Base-by-base conservation (phyloP, 2,888 invertebrate species). In the Cephonodes hylas region DNA sequence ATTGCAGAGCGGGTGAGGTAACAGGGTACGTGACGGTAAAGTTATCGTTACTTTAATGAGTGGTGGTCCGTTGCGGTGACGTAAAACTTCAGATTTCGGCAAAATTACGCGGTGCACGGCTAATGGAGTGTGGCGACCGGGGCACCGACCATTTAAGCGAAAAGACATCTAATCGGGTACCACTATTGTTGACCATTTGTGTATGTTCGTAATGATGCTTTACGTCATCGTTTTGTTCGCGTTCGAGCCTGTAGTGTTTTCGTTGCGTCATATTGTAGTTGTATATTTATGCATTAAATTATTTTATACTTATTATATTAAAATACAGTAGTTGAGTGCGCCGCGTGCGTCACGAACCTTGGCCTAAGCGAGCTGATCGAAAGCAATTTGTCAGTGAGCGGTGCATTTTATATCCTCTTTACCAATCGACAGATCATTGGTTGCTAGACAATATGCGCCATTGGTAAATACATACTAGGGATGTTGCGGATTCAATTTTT, bases 61-160 rank as follows among this genome's bases (percentile, higher is more conserved):
- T 71, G 66, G 18, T 45, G 3, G 74, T 67, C 69, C 74, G 78
- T 73, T 72, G 71, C 63, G 67, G 66, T 89, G 85, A 86, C 76
- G 89, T 84, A 90, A 89, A 71, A 71, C 72, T 66, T 13, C 27
- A 73, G 73, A 81, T 89, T 89, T 88, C 83, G 82, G 79, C 81
- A 81, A 81, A 86, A 86, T 86, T 85, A 84, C 85, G 83, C 83
- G 82, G 79, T 81, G 82, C 83, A 74, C 70, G 77, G 72, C 80
- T 86, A 88, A 87, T 89, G 85, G 84, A 84, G 80, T 85, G 84
- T 84, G 80, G 75, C 72, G 75, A 74, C 44, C 20, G 8, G 27
- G 18, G 53, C 53, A 31, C 18, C 18, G 25, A 53, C 23, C 60
- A 62, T 58, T n/a, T 62, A 58, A 44, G 22, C 45, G 42, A 53